A percentile compares a stretch with the other conserved stretches of the same genome.
Conservation (phyloP, 30 jellyfish, hydroid and myxozoan species). For the Pseudorhiza aurosa region DNA sequence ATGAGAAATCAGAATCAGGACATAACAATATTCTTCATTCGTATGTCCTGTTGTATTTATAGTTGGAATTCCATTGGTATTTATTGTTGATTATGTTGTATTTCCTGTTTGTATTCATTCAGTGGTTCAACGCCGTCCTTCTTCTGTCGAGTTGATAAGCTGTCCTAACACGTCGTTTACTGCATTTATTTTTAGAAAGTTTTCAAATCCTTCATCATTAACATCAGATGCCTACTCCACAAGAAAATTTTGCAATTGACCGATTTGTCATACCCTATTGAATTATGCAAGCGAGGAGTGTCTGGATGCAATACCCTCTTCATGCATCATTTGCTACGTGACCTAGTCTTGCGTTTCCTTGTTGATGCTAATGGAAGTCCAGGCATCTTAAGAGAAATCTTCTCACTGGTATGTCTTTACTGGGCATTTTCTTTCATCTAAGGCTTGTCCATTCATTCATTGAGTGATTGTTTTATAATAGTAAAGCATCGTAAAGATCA, state of each 20-base stretch:
- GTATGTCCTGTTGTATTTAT: no score
- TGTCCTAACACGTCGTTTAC: no score
- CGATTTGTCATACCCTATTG: slow-evolving; percentile 2
- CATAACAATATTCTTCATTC: no score
- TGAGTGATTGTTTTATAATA: no score
- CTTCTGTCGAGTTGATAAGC: no score
- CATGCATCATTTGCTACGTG: slow-evolving; percentile 27
- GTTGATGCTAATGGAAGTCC: slow-evolving; percentile 40
- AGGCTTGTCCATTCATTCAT: no score
- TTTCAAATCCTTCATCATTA: slow-evolving; percentile 19
- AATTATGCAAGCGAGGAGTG: slow-evolving; percentile 7
- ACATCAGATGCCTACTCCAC: slow-evolving; percentile 6
- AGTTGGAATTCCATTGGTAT: no score
- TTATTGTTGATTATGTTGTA: no score
- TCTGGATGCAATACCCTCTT: not conserved
- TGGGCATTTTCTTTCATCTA: not conserved
- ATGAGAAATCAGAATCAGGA: no score
- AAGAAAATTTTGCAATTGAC: slow-evolving; percentile 23
- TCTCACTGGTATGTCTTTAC: slow-evolving; percentile 21
- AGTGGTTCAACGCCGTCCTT: no score
- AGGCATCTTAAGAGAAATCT: slow-evolving; percentile 7
- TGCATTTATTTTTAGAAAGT: slow-evolving; percentile 7
- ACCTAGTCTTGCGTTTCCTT: slow-evolving; percentile 20
- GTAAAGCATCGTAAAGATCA: no score
- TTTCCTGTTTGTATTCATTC: no score